phyloP scores from a whole-genome alignment of 2,797 vertebrate genomes.

The Anabas testudineus region DNA sequence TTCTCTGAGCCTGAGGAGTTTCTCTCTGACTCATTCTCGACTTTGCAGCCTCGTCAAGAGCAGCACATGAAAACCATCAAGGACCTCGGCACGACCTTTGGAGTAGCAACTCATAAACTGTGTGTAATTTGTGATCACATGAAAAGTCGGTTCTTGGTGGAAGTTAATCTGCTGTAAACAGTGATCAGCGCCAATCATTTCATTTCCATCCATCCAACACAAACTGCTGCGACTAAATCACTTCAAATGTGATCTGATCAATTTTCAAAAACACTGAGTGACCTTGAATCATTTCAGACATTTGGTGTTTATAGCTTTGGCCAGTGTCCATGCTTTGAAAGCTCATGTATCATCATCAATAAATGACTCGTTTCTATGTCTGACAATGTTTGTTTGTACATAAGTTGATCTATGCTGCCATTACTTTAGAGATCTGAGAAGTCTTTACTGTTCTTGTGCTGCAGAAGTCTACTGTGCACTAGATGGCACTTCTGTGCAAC shows the following conservation, averaged over 20 bases:
- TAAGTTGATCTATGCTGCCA: too few species aligned
- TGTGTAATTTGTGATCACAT: conserved; percentile 17
- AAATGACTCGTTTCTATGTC: not conserved
- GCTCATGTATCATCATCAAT: too few species aligned
- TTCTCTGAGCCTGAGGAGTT: not conserved
- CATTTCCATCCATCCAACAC: too few species aligned
- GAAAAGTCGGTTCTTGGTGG: conserved; percentile 31
- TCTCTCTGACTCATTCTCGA: not conserved
- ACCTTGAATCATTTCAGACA: too few species aligned
- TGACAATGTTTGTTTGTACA: not conserved
- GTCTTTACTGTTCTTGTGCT: not conserved
- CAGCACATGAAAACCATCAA: conserved; percentile 21
- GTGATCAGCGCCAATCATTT: too few species aligned
- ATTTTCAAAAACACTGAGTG: too few species aligned
- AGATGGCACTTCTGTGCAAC: conserved; percentile 62
- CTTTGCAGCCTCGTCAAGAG: conserved; percentile 4
- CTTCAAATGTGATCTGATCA: too few species aligned
- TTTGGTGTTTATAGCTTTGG: too few species aligned
- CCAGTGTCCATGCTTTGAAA: too few species aligned
- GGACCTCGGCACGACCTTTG: conserved; percentile 17
- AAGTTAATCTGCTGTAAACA: not conserved
- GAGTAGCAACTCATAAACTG: conserved; percentile 30
- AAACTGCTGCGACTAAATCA: too few species aligned
- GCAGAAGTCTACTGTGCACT: conserved; percentile 39
- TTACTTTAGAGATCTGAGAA: not conserved